A percentile compares a stretch with the other conserved stretches of the same genome.
phyloP scores from a whole-genome alignment of 2,888 invertebrate genomes.

The Glomeris marginata region DNA sequence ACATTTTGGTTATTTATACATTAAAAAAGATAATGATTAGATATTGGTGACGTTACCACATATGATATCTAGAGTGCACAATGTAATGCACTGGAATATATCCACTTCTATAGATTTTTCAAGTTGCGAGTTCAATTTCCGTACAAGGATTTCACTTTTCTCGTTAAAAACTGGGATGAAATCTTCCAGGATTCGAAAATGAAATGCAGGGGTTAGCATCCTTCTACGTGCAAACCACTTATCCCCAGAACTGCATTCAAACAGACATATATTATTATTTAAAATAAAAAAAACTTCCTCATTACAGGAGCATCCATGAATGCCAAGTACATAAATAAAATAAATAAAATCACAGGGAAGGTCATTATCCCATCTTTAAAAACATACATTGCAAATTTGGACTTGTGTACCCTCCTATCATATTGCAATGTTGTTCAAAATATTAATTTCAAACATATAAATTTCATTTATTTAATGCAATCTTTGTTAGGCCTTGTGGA shows the following conservation, averaged over 20 bases:
- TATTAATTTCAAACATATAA: too few species aligned
- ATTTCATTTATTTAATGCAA: too few species aligned
- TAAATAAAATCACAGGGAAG: too few species aligned
- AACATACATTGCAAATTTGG: too few species aligned
- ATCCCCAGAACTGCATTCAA: constrained; percentile 25
- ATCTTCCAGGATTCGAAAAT: constrained; percentile 36
- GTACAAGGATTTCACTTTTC: constrained; percentile 28
- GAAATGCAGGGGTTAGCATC: constrained; percentile 37
- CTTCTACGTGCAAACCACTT: constrained; percentile 34
- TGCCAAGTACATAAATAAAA: too few species aligned
- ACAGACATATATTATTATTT: background rate
- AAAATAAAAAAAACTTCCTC: background rate
- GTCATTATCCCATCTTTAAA: too few species aligned
- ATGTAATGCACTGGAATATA: constrained; percentile 32
- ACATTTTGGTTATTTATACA: too few species aligned
- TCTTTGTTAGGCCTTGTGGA: too few species aligned
- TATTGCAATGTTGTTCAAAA: too few species aligned
- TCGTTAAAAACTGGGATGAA: constrained; percentile 36
- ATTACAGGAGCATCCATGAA: background rate
- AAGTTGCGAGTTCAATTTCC: constrained; percentile 22
- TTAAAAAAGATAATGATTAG: too few species aligned
- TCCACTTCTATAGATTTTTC: constrained; percentile 26
- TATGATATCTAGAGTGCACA: constrained; percentile 39
- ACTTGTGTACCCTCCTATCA: too few species aligned
- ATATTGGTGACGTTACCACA: too few species aligned